Conservation (phyloP, 2,113 vertebrate genomes). For the Myotis brandtii region DNA sequence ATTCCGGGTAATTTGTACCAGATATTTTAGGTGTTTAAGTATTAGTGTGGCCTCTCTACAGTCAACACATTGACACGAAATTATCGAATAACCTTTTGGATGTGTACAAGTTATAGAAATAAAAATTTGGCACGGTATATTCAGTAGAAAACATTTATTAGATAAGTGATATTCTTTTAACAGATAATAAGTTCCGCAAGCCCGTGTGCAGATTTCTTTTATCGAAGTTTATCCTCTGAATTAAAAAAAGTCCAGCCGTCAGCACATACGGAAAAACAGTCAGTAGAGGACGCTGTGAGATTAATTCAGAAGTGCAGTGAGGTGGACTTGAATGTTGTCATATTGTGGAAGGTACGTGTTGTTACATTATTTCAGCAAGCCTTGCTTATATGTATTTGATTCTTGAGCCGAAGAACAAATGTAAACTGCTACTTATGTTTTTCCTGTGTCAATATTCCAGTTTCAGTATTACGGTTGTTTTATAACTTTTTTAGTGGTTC, state of each 20-base stretch:
- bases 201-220: constrained; percentile 98
- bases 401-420: constrained; percentile 33
- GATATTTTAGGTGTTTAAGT: constrained; percentile 10
- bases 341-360: constrained; percentile 95
- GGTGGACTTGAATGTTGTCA: constrained; percentile 93
- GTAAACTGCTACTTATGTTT: neutral
- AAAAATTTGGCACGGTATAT: neutral
- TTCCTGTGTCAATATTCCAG: neutral
- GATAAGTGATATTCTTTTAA: constrained; percentile 65
- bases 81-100: neutral
- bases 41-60: neutral
- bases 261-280: constrained; percentile 74
- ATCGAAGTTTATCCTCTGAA: constrained; percentile 88
- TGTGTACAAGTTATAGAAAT: neutral
- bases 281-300: constrained; percentile 81
- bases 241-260: constrained; percentile 80
- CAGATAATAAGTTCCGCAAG: constrained; percentile 97
- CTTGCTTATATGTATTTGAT: neutral
- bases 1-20: neutral
- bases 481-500: constrained; percentile 18
- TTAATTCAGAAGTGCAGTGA: constrained; percentile 92
- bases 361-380: neutral
- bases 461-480: constrained; percentile 12
- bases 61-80: neutral
- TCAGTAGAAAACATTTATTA: constrained; percentile 52